These are phyloP conservation scores for Ips nitidus DNA, from an alignment of 1,140 invertebrate species.

Conservation along the genomic window DNA sequence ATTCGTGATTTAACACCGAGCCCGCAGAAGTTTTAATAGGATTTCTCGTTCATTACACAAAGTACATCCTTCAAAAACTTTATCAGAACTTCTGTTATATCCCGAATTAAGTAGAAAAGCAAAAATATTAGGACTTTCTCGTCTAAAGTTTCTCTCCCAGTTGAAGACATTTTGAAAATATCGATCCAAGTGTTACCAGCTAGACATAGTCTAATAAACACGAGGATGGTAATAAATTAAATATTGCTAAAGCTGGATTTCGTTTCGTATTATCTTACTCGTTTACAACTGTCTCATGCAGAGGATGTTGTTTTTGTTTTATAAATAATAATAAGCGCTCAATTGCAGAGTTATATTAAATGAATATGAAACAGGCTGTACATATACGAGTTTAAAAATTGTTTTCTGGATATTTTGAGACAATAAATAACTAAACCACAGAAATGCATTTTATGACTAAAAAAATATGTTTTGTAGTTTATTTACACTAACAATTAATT, in stretches of 20 bases:
- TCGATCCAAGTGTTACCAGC: not conserved
- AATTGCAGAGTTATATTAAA: no score
- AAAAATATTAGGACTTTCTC: slow-evolving; percentile 10
- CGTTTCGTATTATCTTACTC: not conserved
- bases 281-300: not conserved
- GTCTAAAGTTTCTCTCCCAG: not conserved
- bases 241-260: not conserved
- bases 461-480: no score
- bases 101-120: slow-evolving; percentile 15
- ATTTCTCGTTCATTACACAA: slow-evolving; percentile 19
- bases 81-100: slow-evolving; percentile 14
- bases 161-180: slow-evolving; percentile 2
- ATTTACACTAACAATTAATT: not conserved
- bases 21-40: slow-evolving; percentile 15
- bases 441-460: no score
- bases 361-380: no score
- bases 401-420: no score
- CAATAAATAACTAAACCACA: no score
- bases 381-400: no score
- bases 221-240: not conserved
- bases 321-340: no score
- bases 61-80: slow-evolving; percentile 12
- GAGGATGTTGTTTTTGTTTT: no score
- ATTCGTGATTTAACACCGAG: slow-evolving; percentile 3
- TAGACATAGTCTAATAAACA: not conserved